These are phyloP conservation scores for Harpia harpyja DNA, from an alignment of 2,797 vertebrate species.

Conservation along the genomic window DNA sequence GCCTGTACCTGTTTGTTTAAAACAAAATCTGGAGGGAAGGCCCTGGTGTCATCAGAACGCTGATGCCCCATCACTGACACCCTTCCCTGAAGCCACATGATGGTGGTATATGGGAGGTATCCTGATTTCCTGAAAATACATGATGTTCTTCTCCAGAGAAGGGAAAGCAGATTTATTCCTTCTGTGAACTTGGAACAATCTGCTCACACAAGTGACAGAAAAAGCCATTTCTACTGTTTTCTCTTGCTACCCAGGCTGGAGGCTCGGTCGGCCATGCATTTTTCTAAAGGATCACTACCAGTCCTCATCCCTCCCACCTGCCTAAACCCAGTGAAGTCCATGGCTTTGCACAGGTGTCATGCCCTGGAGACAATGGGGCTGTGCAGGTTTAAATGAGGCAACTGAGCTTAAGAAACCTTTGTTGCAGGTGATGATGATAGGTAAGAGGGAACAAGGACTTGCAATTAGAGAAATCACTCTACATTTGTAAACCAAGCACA, in stretches of 20 bases:
- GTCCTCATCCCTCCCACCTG: background rate
- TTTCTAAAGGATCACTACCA: background rate
- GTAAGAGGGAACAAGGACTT: background rate
- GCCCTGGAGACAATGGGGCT: background rate
- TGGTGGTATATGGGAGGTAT: background rate
- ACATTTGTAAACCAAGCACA: background rate
- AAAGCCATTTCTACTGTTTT: background rate
- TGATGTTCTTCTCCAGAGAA: background rate
- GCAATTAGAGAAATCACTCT: background rate
- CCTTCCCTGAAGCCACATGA: background rate
- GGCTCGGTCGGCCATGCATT: rapidly evolving
- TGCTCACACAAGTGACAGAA: background rate
- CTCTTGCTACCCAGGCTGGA: background rate
- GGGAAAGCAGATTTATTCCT: conserved; percentile 29
- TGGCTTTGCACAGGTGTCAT: background rate
- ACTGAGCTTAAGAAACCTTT: background rate
- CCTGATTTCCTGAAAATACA: conserved; percentile 35
- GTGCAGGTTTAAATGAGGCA: background rate
- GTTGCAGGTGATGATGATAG: background rate
- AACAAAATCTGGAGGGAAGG: background rate
- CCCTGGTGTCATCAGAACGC: background rate
- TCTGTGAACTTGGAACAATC: conserved; percentile 11
- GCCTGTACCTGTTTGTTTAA: background rate
- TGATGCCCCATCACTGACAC: background rate
- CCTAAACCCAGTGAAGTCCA: background rate